Conservation (phyloP, 2,888 invertebrate species). For the Spialia ferax region DNA sequence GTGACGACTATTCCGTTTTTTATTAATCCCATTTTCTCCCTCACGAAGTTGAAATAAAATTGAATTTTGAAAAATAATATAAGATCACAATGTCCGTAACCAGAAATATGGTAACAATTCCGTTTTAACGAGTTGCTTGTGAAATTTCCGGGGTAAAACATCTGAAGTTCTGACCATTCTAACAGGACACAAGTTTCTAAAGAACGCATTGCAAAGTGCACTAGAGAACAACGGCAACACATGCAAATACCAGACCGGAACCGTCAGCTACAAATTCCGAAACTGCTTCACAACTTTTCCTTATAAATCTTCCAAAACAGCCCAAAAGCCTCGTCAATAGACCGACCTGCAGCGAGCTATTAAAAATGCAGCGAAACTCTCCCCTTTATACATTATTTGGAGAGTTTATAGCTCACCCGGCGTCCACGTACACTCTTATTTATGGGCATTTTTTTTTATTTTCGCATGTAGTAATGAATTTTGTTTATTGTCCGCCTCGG, state of each 20-base stretch:
- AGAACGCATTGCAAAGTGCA: not conserved
- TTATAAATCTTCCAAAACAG: slow-evolving; percentile 21
- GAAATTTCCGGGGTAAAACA: not conserved
- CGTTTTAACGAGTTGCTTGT: no score
- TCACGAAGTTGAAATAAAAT: no score
- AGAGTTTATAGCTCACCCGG: slow-evolving; percentile 51
- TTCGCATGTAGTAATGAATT: slow-evolving; percentile 53
- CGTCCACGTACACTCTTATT: slow-evolving; percentile 49
- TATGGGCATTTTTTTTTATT: slow-evolving; percentile 49
- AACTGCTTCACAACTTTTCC: slow-evolving; percentile 19
- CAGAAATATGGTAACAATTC: no score
- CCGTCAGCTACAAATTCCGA: slow-evolving; percentile 18
- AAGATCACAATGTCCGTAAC: no score
- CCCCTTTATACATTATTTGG: slow-evolving; percentile 51
- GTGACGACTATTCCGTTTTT: no score
- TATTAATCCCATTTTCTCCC: no score
- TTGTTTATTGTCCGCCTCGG: slow-evolving; percentile 51
- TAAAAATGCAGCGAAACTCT: slow-evolving; percentile 53
- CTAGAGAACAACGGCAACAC: not conserved
- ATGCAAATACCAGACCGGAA: not conserved
- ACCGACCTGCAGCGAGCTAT: slow-evolving; percentile 51
- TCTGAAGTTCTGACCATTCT: slow-evolving; percentile 2
- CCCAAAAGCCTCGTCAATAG: slow-evolving; percentile 47
- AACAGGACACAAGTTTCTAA: not conserved
- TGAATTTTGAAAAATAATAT: no score